A percentile compares a stretch with the other conserved stretches of the same genome.
phyloP scores from a whole-genome alignment of 2,797 vertebrate genomes.

The Notamacropus eugenii region DNA sequence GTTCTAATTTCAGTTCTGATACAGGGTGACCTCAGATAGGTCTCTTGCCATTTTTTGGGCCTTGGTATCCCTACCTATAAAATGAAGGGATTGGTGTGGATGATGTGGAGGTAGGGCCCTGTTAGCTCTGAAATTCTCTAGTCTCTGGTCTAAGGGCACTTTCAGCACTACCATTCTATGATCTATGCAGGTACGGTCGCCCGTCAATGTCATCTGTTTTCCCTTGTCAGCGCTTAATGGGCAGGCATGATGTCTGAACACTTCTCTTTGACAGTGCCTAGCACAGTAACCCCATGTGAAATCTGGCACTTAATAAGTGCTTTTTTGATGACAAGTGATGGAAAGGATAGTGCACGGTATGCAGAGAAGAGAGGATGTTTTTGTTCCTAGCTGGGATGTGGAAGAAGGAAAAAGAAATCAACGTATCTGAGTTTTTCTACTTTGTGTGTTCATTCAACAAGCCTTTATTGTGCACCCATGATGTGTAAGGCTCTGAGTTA shows the following conservation, averaged over 20 bases:
- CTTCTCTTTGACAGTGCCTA: not conserved
- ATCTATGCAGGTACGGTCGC: not conserved
- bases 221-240: not conserved
- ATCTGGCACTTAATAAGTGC: not conserved
- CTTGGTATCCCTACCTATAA: not conserved
- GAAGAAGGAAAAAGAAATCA: slow-evolving; percentile 13
- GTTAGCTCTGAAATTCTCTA: not conserved
- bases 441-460: not conserved
- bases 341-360: not conserved
- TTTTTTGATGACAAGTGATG: slow-evolving; percentile 15
- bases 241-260: not conserved
- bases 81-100: not conserved
- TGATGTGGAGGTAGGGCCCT: not conserved
- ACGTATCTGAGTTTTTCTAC: not conserved
- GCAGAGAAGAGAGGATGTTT: slow-evolving; percentile 13
- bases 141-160: not conserved
- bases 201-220: not conserved
- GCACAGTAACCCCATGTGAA: not conserved
- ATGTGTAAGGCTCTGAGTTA: not conserved
- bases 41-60: not conserved
- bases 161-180: not conserved
- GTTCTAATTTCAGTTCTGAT: not conserved
- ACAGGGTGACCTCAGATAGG: not conserved
- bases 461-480: not conserved
- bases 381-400: not conserved